phyloP scores from a whole-genome alignment of 2,888 invertebrate species.

The Liodrosophila aerea region DNA sequence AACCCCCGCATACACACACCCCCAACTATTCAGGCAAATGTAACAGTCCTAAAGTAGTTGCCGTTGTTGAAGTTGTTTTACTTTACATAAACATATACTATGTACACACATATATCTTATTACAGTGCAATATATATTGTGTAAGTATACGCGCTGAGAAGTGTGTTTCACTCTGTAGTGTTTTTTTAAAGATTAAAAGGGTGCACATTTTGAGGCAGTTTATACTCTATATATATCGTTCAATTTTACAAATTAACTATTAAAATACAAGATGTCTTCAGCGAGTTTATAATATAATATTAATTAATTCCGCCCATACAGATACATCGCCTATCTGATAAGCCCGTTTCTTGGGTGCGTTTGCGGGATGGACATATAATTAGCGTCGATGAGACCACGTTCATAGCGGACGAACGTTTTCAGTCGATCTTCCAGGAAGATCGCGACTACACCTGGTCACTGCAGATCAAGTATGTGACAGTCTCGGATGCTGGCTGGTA shows the following conservation, averaged over 20 bases:
- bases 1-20: constrained; percentile 14
- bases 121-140: constrained; percentile 10
- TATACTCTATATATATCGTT: too few species aligned
- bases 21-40: constrained; percentile 20
- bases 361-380: constrained; percentile 94
- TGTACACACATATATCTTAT: constrained; percentile 2
- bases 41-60: constrained; percentile 35
- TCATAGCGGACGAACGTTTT: constrained; percentile 96
- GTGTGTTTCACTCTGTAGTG: too few species aligned
- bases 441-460: constrained; percentile 91
- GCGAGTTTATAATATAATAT: too few species aligned
- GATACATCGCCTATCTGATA: constrained; percentile 83
- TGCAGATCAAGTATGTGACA: constrained; percentile 94
- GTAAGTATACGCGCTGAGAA: too few species aligned
- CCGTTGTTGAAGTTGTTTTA: constrained; percentile 8
- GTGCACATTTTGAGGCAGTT: too few species aligned
- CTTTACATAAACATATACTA: constrained; percentile 13
- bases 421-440: constrained; percentile 91
- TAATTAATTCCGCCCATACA: constrained; percentile 35
- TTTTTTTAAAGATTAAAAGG: too few species aligned
- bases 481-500: constrained; percentile 93
- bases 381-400: constrained; percentile 90
- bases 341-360: constrained; percentile 95
- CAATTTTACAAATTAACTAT: too few species aligned
- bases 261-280: too few species aligned